A percentile compares a stretch with the other conserved stretches of the same genome.
Evolutionary conservation across 2,888 invertebrate species (phyloP).

Genomic region (Abrostola triplasia): DNA sequence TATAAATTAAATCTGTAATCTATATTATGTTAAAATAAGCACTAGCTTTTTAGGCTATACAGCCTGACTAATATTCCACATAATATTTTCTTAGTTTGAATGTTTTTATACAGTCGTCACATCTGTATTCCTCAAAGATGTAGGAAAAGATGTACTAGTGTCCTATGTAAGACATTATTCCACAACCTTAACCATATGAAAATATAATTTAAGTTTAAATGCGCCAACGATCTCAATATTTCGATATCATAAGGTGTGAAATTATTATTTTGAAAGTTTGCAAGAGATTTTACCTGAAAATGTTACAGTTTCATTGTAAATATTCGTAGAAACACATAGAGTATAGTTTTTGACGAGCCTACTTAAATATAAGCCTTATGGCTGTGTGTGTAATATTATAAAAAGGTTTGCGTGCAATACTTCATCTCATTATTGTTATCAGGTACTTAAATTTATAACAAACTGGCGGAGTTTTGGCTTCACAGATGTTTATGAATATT

Average conservation of each 20-base stretch:
- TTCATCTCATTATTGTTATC: background rate
- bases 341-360: slow-evolving; percentile 29
- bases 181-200: background rate
- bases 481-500: no score
- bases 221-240: slow-evolving; percentile 49
- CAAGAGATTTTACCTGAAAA: slow-evolving; percentile 24
- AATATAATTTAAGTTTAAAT: slow-evolving; percentile 15
- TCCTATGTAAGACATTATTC: no score
- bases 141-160: no score
- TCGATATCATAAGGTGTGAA: slow-evolving; percentile 17
- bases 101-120: no score
- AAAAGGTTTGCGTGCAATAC: slow-evolving; percentile 26
- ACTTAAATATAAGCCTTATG: slow-evolving; percentile 37
- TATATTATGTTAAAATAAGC: background rate
- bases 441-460: background rate
- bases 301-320: slow-evolving; percentile 24
- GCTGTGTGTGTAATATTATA: slow-evolving; percentile 41
- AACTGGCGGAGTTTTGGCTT: background rate
- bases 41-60: no score
- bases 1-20: background rate
- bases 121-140: no score
- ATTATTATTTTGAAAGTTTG: slow-evolving; percentile 25
- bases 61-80: no score
- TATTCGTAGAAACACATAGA: slow-evolving; percentile 22
- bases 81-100: no score